Evolutionary conservation across 1,140 invertebrate genomes (phyloP).

Genomic region (Drosophila mayri): DNA sequence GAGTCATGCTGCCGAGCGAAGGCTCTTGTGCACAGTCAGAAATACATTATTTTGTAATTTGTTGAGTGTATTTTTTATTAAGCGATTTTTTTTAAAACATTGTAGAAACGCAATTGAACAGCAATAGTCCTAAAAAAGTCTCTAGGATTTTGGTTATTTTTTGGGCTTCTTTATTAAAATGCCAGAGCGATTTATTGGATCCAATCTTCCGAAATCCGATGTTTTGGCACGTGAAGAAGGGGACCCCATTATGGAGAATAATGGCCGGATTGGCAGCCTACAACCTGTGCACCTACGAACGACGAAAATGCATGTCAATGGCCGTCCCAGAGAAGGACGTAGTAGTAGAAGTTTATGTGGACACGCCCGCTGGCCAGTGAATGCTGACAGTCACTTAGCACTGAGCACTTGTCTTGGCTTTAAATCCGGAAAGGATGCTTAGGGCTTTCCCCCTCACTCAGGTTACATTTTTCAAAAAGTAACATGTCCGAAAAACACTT

Average conservation of each 20-base stretch:
- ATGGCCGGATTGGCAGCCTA: slow-evolving; percentile 17
- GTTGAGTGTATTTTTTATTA: not conserved
- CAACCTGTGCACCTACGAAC: slow-evolving; percentile 3
- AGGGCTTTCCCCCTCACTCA: slow-evolving; percentile 2
- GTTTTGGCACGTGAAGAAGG: slow-evolving; percentile 28
- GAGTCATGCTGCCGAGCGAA: slow-evolving; percentile 15
- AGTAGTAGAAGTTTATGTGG: not conserved
- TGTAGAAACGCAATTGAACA: not conserved
- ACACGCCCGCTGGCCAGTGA: slow-evolving; percentile 6
- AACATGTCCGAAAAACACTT: slow-evolving; percentile 43
- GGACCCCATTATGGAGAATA: not conserved
- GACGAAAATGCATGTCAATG: slow-evolving; percentile 50
- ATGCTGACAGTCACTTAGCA: slow-evolving; percentile 46
- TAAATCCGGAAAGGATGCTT: slow-evolving; percentile 25
- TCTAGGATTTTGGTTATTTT: not conserved
- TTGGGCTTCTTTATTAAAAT: too few species aligned
- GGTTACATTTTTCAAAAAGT: slow-evolving; percentile 17
- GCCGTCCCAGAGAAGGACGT: not conserved
- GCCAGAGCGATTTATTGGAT: slow-evolving; percentile 20
- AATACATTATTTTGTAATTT: not conserved
- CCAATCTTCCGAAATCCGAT: not conserved
- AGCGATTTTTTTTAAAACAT: not conserved
- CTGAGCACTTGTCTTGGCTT: slow-evolving; percentile 25
- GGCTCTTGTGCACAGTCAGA: not conserved
- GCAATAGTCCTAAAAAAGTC: not conserved